These are phyloP conservation scores for Drosophila burlai DNA, from an alignment of 1,140 invertebrate species.

Conservation along the genomic window DNA sequence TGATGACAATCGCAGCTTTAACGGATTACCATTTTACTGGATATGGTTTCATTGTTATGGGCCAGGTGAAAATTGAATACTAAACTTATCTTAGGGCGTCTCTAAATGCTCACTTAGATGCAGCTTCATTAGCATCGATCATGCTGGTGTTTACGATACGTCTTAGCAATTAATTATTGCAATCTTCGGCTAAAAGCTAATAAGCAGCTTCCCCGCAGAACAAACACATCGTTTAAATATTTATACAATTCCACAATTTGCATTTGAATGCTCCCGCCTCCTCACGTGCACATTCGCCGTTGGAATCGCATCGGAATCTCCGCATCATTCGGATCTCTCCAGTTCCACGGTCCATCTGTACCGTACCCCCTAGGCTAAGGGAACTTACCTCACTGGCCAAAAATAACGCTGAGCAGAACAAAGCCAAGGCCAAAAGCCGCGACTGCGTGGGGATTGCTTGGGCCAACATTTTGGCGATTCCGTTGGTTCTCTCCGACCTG, in stretches of 20 bases:
- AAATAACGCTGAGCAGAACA: constrained; percentile 71
- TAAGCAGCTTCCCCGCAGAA: constrained; percentile 47
- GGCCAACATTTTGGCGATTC: constrained; percentile 43
- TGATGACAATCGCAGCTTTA: constrained; percentile 20
- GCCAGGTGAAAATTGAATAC: constrained; percentile 27
- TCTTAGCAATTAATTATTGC: constrained; percentile 66
- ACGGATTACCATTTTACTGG: constrained; percentile 27
- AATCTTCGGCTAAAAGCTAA: constrained; percentile 47
- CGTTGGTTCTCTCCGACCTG: constrained; percentile 19
- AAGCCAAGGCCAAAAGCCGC: constrained; percentile 61
- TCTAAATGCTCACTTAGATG: constrained; percentile 14
- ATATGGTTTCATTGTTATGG: constrained; percentile 22
- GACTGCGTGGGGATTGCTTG: constrained; percentile 46
- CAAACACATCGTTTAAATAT: constrained; percentile 53
- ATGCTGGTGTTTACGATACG: constrained; percentile 22
- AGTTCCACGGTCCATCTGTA: constrained; percentile 21
- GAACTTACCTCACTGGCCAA: constrained; percentile 74
- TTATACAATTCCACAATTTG: constrained; percentile 69
- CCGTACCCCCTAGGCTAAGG: constrained; percentile 35
- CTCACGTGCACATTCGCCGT: constrained; percentile 50
- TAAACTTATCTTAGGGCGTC: constrained; percentile 14
- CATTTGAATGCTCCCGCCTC: constrained; percentile 58
- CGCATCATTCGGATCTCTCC: constrained; percentile 25
- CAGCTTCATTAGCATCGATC: constrained; percentile 45
- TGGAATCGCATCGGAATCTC: constrained; percentile 21